Base-by-base conservation (phyloP, 2,888 invertebrate species). In the Plemyria rubiginata region DNA sequence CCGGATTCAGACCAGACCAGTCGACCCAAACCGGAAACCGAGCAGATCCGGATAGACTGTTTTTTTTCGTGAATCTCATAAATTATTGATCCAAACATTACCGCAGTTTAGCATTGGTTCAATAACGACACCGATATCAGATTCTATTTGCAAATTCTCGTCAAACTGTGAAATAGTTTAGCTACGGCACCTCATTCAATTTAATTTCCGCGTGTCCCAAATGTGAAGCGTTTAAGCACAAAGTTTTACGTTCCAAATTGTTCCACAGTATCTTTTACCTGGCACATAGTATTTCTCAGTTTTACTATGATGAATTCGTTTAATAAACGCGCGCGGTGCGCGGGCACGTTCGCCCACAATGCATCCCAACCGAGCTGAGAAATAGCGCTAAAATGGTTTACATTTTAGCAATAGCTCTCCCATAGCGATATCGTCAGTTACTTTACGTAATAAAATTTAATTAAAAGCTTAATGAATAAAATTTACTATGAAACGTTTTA, bases 261-360 rank as follows among this genome's bases (percentile, higher is more conserved):
- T 50, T 55, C 22, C 12, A n/a, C 16, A 48, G 53, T 60, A 50
- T 60, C 43, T 45, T 55, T 29, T 56, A 61, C 51, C 56, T 53
- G 46, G 48, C 56, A 48, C 28, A 62, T 62, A 56, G 48, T 60
- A 64, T 65, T 62, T 65, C 36, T 32, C 60, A 57, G 60, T 65
- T 65, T 57, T 50, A 62, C 69, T 68, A 70, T 86, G 85, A 85
- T 84, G 77, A 79, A 86, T 84, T 80, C 75, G 78, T 85, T 82
- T 83, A 84, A 85, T 85, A 84, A 84, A 74, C 73, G 77, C 65
- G 62, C 55, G 62, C 61, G 62, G 65, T 68, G 76, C 74, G 58
- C 65, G 40, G 66, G 76, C 81, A 81, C 77, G 80, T 73, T 66
- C 72, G 59, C 61, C 70, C 63, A 67, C 73, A 73, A 71, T 76